Conservation (phyloP, 2,888 invertebrate genomes). For the Agriotes lineatus region DNA sequence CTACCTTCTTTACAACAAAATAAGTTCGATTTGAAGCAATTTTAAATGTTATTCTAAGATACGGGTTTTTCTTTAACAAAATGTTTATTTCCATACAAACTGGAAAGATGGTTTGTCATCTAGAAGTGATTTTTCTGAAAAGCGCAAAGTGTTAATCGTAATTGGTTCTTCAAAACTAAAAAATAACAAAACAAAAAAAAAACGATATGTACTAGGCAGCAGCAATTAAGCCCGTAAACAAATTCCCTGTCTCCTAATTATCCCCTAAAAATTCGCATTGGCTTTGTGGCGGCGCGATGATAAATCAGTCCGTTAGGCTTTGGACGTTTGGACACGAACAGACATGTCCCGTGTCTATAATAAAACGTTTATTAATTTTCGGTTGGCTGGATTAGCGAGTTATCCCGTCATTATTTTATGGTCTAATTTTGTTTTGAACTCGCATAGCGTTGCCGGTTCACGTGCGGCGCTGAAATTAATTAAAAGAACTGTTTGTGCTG, state of each 20-base stretch:
- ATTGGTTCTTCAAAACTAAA: no score
- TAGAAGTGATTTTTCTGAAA: no score
- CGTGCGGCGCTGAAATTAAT: conserved; percentile 30
- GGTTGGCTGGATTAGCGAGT: conserved; percentile 18
- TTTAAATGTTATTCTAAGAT: no score
- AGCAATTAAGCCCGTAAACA: background rate
- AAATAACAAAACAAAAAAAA: no score
- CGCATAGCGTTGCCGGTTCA: conserved; percentile 1
- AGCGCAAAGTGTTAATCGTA: no score
- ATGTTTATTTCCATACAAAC: no score
- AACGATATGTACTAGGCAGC: no score
- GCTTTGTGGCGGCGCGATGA: conserved; percentile 12
- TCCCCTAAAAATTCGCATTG: conserved; percentile 12
- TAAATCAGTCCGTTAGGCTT: conserved; percentile 19
- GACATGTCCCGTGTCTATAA: conserved; percentile 17
- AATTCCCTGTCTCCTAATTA: background rate
- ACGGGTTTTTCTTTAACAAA: no score
- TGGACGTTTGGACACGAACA: background rate
- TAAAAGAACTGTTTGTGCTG: conserved; percentile 34
- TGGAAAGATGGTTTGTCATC: no score
- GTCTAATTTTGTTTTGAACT: conserved; percentile 10
- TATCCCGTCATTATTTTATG: conserved; percentile 28
- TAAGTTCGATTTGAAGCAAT: no score
- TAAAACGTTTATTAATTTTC: conserved; percentile 34
- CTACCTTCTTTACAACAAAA: no score